These are phyloP conservation scores for Tinea trinotella DNA, from an alignment of 2,888 invertebrate species.

Conservation along the genomic window DNA sequence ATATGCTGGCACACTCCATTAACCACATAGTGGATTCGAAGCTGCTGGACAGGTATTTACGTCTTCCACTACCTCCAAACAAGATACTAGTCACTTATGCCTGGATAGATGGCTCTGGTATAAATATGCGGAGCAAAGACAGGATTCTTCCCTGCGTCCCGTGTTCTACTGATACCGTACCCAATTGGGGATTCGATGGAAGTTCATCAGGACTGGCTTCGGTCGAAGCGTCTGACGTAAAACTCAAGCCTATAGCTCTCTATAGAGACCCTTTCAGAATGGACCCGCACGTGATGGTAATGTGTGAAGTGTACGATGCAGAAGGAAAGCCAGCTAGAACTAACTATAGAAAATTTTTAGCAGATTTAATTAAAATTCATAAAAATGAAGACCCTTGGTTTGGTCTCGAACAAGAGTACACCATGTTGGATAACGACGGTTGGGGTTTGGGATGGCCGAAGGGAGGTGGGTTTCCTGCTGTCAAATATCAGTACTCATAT, in stretches of 20 bases:
- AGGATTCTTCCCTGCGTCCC: constrained; percentile 77
- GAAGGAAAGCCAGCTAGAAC: constrained; percentile 79
- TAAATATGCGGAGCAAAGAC: constrained; percentile 78
- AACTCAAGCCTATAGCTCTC: constrained; percentile 87
- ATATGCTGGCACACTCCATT: constrained; percentile 48
- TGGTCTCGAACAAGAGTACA: constrained; percentile 94
- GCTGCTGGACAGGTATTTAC: constrained; percentile 65
- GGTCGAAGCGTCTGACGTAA: constrained; percentile 89
- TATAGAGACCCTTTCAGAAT: constrained; percentile 92
- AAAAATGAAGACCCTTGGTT: constrained; percentile 86
- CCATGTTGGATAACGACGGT: constrained; percentile 88
- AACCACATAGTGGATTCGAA: constrained; percentile 62
- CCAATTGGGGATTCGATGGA: constrained; percentile 93
- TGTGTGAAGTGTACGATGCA: constrained; percentile 85
- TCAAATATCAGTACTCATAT: constrained; percentile 90
- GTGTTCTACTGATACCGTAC: constrained; percentile 66
- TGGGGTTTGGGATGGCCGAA: constrained; percentile 95
- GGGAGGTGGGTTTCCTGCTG: constrained; percentile 88
- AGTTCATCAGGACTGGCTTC: constrained; percentile 91
- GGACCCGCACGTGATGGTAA: constrained; percentile 88
- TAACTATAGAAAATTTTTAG: constrained; percentile 80
- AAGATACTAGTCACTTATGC: constrained; percentile 79
- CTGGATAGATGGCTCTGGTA: constrained; percentile 86
- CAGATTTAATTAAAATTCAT: constrained; percentile 79
- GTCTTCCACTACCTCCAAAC: constrained; percentile 71